Percentiles rank a stretch among this genome's conserved stretches.
Conservation (phyloP, 2,113 vertebrate genomes). For the Burhinus bistriatus region DNA sequence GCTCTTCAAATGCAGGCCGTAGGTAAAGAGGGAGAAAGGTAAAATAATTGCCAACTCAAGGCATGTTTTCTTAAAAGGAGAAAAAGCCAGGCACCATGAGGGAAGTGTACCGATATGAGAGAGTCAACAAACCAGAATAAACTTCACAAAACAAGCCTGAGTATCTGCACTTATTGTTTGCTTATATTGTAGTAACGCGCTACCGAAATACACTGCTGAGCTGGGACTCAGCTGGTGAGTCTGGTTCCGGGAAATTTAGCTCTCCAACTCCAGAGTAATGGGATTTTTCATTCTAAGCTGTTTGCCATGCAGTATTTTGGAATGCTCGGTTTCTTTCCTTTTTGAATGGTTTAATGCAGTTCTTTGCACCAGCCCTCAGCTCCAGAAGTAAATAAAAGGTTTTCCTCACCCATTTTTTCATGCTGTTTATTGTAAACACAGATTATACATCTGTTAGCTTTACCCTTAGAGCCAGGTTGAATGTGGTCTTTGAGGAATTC, state of each 20-base stretch:
- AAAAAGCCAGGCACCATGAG: neutral
- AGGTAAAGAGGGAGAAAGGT: neutral
- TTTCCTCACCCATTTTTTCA: neutral
- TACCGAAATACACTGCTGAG: neutral
- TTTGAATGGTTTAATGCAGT: neutral
- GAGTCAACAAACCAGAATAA: neutral
- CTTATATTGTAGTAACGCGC: neutral
- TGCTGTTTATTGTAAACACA: neutral
- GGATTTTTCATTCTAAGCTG: neutral
- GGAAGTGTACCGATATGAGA: neutral
- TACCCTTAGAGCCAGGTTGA: neutral
- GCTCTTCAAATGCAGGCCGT: neutral
- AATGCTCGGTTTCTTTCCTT: neutral
- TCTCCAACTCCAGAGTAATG: neutral
- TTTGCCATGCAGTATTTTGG: neutral
- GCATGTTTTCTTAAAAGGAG: neutral
- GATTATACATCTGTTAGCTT: neutral
- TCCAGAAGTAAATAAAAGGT: neutral
- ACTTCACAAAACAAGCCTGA: neutral
- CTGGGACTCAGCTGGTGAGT: neutral
- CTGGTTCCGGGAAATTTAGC: neutral
- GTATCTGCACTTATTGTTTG: neutral
- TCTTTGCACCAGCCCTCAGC: neutral
- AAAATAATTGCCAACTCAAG: neutral
- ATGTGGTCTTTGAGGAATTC: neutral